A percentile compares a stretch with the other conserved stretches of the same genome.
phyloP scores from a whole-genome alignment of 2,113 vertebrate species.

The Gorilla gorilla region DNA sequence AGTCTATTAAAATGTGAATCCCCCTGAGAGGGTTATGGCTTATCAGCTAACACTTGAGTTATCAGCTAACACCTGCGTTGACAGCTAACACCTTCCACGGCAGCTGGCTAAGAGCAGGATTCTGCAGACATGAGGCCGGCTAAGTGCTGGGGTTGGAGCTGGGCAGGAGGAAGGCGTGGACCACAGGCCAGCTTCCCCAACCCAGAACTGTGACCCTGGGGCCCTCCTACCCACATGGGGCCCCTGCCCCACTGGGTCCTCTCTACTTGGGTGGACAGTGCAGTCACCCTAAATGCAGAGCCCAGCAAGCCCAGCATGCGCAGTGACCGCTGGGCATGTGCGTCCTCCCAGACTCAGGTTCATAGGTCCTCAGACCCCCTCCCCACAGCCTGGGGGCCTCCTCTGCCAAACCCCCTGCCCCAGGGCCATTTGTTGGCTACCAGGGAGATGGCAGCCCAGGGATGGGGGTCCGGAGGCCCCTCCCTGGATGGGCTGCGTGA shows the following conservation, averaged over 20 bases:
- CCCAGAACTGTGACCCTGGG: neutral
- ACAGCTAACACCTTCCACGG: slow-evolving; percentile 65
- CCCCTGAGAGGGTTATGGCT: slow-evolving; percentile 66
- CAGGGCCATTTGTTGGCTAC: neutral
- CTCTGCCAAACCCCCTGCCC: neutral
- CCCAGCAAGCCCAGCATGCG: neutral
- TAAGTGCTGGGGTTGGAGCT: neutral
- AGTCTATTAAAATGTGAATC: slow-evolving; percentile 75
- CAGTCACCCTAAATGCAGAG: neutral
- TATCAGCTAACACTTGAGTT: slow-evolving; percentile 71
- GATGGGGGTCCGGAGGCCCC: neutral
- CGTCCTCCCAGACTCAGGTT: neutral
- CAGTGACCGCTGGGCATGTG: rapidly evolving
- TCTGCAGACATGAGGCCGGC: slow-evolving; percentile 13
- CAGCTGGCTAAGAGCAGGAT: slow-evolving; percentile 58
- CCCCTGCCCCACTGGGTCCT: neutral
- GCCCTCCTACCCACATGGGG: too few species aligned
- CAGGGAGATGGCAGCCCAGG: neutral
- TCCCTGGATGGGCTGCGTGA: neutral
- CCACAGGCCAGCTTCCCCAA: neutral
- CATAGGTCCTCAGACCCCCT: neutral
- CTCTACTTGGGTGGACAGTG: neutral
- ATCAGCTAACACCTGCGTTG: slow-evolving; percentile 62
- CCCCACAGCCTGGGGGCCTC: neutral
- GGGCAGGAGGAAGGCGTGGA: neutral